phyloP scores from a whole-genome alignment of 1,140 invertebrate genomes.

The Coelopa frigida region DNA sequence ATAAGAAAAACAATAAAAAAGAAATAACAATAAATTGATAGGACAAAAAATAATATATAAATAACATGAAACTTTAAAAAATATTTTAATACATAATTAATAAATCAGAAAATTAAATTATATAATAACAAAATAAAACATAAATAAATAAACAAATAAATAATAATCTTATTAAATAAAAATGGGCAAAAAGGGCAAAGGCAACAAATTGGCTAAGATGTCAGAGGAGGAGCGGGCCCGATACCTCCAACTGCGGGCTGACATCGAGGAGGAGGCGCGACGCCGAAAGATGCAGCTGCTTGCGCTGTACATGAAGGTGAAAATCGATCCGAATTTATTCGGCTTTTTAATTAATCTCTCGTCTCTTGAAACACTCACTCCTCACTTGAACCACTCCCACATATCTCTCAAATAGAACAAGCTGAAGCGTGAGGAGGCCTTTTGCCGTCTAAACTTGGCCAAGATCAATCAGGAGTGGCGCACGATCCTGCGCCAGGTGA shows the following conservation, averaged over 20 bases:
- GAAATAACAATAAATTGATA: no score
- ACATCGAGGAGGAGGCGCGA: slow-evolving; percentile 67
- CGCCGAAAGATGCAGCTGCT: slow-evolving; percentile 69
- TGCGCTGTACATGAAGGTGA: slow-evolving; percentile 69
- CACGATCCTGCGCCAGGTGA: slow-evolving; percentile 62
- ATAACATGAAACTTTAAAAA: no score
- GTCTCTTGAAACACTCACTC: no score
- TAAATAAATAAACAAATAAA: no score
- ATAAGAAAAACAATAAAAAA: no score
- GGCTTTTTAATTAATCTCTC: no score
- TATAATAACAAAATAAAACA: slow-evolving; percentile 10
- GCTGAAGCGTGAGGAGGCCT: slow-evolving; percentile 68
- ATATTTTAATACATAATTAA: no score
- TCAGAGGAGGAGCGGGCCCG: slow-evolving; percentile 68
- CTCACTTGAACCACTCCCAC: background rate
- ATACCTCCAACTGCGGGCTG: slow-evolving; percentile 70
- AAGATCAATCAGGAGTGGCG: slow-evolving; percentile 81
- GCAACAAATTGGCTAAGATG: slow-evolving; percentile 71
- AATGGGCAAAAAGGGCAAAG: slow-evolving; percentile 63
- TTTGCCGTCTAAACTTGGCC: slow-evolving; percentile 66
- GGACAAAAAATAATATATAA: no score
- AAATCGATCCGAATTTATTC: no score
- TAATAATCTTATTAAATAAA: no score
- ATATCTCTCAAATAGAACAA: slow-evolving; percentile 63
- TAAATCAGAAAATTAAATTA: slow-evolving; percentile 4